Conservation (phyloP, 92 coral and sea anemone species). For the Paramuricea clavata region DNA sequence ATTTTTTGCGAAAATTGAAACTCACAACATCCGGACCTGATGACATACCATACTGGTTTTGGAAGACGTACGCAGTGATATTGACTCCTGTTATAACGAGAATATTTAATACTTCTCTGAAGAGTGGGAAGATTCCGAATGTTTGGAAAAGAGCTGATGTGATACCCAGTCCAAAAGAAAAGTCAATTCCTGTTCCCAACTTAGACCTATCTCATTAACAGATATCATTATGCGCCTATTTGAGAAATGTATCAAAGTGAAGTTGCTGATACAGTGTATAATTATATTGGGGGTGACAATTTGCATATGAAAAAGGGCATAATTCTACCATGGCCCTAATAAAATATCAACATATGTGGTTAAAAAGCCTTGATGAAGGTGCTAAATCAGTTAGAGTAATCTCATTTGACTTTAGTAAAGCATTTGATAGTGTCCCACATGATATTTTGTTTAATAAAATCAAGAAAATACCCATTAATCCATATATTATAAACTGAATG, state of each 20-base stretch:
- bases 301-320: constrained; percentile 53
- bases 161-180: not conserved
- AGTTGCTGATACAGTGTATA: too few relatives aligned
- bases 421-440: constrained; percentile 61
- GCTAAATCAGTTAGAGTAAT: constrained; percentile 51
- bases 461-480: not conserved
- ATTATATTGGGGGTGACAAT: constrained; percentile 26
- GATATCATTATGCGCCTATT: too few relatives aligned
- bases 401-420: constrained; percentile 60
- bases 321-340: constrained; percentile 57
- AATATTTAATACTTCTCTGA: constrained; percentile 66
- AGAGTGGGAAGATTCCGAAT: constrained; percentile 50
- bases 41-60: constrained; percentile 42
- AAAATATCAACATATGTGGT: constrained; percentile 62
- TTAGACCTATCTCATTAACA: too few relatives aligned
- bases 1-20: constrained; percentile 3
- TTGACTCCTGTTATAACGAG: constrained; percentile 60
- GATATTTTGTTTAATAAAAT: constrained; percentile 2
- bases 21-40: not conserved
- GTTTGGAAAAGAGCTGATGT: constrained; percentile 51
- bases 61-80: constrained; percentile 47
- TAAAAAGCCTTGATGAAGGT: constrained; percentile 48
- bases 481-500: constrained; percentile 43
- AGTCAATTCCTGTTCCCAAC: too few relatives aligned
- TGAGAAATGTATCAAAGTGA: too few relatives aligned